Evolutionary conservation across 2,113 vertebrate genomes (phyloP), one percentile per base, ranked within the genome.

Genomic region (Poeciliopsis retropinna): DNA sequence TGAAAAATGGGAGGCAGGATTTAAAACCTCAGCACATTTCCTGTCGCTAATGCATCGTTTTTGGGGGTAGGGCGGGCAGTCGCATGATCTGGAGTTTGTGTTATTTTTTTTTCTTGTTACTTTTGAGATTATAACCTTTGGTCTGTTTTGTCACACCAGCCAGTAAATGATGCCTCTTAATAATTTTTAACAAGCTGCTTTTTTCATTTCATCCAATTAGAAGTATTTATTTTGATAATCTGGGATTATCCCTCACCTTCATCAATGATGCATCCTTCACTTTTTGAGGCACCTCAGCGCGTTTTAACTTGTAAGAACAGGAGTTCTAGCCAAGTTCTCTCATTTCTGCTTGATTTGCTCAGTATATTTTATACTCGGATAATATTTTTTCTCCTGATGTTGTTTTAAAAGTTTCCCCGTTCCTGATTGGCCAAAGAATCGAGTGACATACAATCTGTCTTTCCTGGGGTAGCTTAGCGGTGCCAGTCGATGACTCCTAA

Each of bases 1-100:
- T 66, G 28, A 15, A 17, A 27, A 19, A 32, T 94, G 94, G 25
- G 22, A 79, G 93, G 91, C 90, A 91, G 17, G 30, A 44, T 4
- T 65, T 25, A 15, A 51, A 6, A 44, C 17, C 68, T 32, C 15
- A 17, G 30, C 51, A 37, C 51, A 25, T 14, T 4, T 30, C 28
- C 34, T 28, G 25, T 28, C 17, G 11, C 17, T 68, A 7, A 19
- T 25, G 27, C 4, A 10, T 44, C 5, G 6, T 44, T 68, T 51
- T 28, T 27, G 3, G 14, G 5, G 8, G 13, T 14, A 0, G n/a
- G 60, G 14, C 3, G 14, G 17, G 14, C n/a, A 28, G 37, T 22
- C 3, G 34, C 27, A 17, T 27, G 3, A 22, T 11, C 15, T n/a
- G 14, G 15, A 41, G 39, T 4, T 37, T 57, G 4, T 5, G 15